Base-by-base conservation (phyloP, 2,888 invertebrate genomes). In the Polyommatus iphigenia region DNA sequence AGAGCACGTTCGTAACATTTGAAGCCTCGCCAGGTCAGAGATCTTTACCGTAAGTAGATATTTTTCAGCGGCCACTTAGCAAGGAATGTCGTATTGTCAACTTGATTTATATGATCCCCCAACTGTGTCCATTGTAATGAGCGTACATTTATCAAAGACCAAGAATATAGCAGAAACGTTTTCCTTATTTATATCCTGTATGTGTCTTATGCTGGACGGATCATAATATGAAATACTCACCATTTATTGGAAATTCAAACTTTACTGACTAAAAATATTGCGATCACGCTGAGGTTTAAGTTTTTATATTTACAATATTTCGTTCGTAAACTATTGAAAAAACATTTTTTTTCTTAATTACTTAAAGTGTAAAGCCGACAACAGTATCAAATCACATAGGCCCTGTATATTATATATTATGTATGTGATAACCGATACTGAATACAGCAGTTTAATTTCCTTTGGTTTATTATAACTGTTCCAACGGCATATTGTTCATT, bases 81-180 rank as follows among this genome's bases (percentile, higher is more conserved):
- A 24, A 50, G 15, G 46, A 73, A 73, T 24, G 24, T 73, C 46
- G 50, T 73, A 41, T 20, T 50, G 73, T 73, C 73, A 73, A 15
- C 73, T 50, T 73, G 73, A 73, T 73, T 73, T 73, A 73, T 71
- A 71, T 50, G 24, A 24, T 50, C 24, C 29, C 73, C 8, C 50
- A 24, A 73, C 41, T 50, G 24, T 46, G 50, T 50, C 73, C 72
- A 46, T 46, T 72, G 13, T 73, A 46, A 46, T 46, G 46, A 20
- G 6, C 73, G 41, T 73, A 15, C 24, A 72, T 72, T 72, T 72
- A 20, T 46, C 41, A 50, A 46, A 24, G 41, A 73, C 5, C 32
- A 72, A 73, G 20, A 24, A 7, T 62, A 62, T 24, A 24, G 13
- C 24, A 13, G 24, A 3, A 62, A 24, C 24, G 24, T 62, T 62